Base-by-base conservation (phyloP, 2,888 invertebrate species). In the Melieria crassipennis region DNA sequence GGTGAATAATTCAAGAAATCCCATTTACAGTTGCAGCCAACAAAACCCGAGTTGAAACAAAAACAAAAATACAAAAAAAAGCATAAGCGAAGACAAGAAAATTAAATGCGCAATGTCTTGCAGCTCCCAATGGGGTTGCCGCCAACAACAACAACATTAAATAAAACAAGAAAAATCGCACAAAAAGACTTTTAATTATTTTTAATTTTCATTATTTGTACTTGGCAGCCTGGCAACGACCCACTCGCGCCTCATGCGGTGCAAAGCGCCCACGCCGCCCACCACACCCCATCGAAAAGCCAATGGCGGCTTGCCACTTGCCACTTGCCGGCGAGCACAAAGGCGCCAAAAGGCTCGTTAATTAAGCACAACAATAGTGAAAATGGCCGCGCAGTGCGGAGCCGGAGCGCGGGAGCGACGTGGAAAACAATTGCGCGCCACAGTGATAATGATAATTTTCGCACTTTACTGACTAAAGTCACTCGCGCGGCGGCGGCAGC, bases 171-270 rank as follows among this genome's bases (percentile, higher is more conserved):
- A 79, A 79, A 81, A 78, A 79, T 30, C 30, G 30, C 30, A 30
- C 64, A 74, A 43, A 58, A 80, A 78, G 79, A 83, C 79, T 82
- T 82, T 82, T 83, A 83, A 82, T 83, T 82, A 82, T 82, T 82
- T 83, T 82, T 82, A 82, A 82, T 82, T 82, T 83, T 83, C 82
- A 80, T 82, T 82, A 83, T 82, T 82, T 81, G 83, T 82, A 80
- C 82, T 82, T 79, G 76, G 78, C 78, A 60, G 48, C 62, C 6
- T 43, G 11, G 7, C 11, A 0, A 46, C 56, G 9, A 56, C n/a
- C 16, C 6, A 11, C 56, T 13, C 50, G 11, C 67, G 50, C 47
- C 48, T 45, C 11, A 5, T 13, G 16, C 30, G n/a, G 9, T 10
- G 45, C 45, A 67, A 30, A 45, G 43, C 11, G 43, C 42, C 68